A percentile compares a stretch with the other conserved stretches of the same genome.
phyloP scores from a whole-genome alignment of 2,888 invertebrate species.

The Troilus luridus region DNA sequence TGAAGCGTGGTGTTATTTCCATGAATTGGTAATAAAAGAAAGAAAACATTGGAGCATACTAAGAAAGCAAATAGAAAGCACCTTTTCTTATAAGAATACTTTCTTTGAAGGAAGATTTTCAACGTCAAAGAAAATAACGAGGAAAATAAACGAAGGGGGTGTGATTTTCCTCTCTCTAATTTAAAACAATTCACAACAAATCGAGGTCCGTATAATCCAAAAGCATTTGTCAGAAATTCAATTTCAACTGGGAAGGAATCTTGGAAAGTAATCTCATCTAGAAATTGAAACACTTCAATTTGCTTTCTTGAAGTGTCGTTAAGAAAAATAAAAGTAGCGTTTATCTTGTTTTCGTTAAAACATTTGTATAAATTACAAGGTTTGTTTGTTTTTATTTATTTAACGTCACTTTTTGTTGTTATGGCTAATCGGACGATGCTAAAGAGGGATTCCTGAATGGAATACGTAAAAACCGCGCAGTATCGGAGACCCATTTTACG shows the following conservation, averaged over 20 bases:
- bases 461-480: no score
- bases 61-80: background rate
- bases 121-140: background rate
- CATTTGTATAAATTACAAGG: no score
- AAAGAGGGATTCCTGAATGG: no score
- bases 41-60: no score
- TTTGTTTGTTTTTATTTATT: no score
- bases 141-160: no score
- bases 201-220: background rate
- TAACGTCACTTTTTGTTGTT: no score
- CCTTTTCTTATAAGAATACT: background rate
- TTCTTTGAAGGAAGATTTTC: background rate
- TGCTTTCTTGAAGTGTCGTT: background rate
- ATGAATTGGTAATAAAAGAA: no score
- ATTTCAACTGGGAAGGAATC: background rate
- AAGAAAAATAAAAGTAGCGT: background rate
- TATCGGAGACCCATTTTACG: no score
- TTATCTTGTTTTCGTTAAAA: background rate
- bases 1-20: no score
- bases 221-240: constrained; percentile 32
- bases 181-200: constrained; percentile 19
- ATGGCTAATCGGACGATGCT: no score
- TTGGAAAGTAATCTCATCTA: background rate
- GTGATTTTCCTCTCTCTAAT: background rate
- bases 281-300: background rate